These are phyloP conservation scores for Pterocles burchelli DNA, from an alignment of 2,113 vertebrate species.

Conservation along the genomic window DNA sequence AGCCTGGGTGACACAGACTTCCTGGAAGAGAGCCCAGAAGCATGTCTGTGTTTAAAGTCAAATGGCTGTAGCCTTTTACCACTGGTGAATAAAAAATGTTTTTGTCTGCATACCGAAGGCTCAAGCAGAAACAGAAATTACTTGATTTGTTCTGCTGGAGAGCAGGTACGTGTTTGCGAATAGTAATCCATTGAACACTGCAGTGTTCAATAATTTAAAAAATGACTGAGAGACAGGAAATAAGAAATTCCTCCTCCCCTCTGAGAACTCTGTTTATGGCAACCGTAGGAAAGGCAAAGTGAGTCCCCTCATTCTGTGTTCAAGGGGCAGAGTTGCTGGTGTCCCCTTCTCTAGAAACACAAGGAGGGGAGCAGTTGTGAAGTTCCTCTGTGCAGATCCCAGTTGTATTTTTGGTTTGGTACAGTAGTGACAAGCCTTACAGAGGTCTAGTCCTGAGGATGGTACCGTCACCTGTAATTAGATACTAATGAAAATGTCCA, in stretches of 20 bases:
- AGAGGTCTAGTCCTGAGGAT: background rate
- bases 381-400: background rate
- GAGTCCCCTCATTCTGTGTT: background rate
- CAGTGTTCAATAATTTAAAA: background rate
- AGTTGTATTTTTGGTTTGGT: background rate
- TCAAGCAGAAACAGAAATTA: conserved; percentile 29
- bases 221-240: background rate
- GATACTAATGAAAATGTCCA: background rate
- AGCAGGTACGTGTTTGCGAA: conserved; percentile 23
- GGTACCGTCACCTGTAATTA: background rate
- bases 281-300: background rate
- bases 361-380: background rate
- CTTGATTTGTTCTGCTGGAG: background rate
- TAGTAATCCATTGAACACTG: background rate
- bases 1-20: conserved; percentile 65
- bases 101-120: conserved; percentile 50
- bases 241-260: accelerated
- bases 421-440: background rate
- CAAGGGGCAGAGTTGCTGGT: background rate
- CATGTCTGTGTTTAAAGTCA: conserved; percentile 68
- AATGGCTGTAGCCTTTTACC: conserved; percentile 61
- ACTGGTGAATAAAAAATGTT: conserved; percentile 63
- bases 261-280: background rate
- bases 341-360: background rate
- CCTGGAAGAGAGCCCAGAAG: conserved; percentile 68